Percentiles rank a stretch among this genome's conserved stretches.
These are phyloP conservation scores for Thunnus albacares DNA, from an alignment of 2,797 vertebrate genomes.

Conservation along the genomic window DNA sequence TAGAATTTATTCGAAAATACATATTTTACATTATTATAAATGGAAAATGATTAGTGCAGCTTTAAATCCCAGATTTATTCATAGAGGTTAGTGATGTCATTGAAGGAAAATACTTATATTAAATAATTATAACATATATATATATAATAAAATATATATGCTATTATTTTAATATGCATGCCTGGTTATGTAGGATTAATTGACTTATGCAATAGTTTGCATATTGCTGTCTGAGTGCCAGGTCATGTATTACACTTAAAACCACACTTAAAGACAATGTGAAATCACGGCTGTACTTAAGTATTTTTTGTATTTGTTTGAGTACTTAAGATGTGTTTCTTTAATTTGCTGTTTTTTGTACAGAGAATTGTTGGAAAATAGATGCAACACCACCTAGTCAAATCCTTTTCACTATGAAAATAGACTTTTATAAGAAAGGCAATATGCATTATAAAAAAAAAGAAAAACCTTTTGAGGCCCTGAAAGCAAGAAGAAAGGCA, in stretches of 20 bases:
- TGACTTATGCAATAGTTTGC: background rate
- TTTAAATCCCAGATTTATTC: too few species aligned
- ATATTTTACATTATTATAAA: too few species aligned
- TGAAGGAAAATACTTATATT: background rate
- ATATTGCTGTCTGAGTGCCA: background rate
- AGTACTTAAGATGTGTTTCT: background rate
- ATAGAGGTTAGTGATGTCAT: too few species aligned
- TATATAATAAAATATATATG: too few species aligned
- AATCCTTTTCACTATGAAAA: background rate
- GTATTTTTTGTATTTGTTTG: background rate
- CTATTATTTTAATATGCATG: too few species aligned
- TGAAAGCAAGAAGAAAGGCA: background rate
- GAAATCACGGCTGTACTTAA: background rate
- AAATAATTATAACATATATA: background rate
- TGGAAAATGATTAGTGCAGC: too few species aligned
- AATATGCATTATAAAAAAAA: background rate
- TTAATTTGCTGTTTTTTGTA: background rate
- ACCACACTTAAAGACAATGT: background rate
- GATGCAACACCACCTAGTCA: background rate
- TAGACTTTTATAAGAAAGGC: constrained; percentile 1
- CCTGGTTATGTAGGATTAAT: background rate
- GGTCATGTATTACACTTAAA: too few species aligned
- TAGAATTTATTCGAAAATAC: too few species aligned
- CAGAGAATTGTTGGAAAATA: background rate
- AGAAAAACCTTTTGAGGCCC: background rate